Conservation (phyloP, 2,113 vertebrate genomes). For the Prietella phreatophila region DNA sequence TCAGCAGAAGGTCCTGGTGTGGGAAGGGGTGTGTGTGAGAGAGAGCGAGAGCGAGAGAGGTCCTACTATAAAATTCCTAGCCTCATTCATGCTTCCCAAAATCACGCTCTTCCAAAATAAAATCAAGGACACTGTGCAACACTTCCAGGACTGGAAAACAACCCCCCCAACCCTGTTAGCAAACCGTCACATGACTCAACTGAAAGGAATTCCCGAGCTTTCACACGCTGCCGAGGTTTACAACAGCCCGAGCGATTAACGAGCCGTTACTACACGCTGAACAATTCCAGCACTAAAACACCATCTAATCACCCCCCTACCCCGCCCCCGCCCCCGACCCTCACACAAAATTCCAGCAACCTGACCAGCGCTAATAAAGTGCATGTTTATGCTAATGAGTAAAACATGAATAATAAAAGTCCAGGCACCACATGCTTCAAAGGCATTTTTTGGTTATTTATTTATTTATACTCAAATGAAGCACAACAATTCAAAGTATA, state of each 20-base stretch:
- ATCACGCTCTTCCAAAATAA: background rate
- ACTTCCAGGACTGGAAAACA: background rate
- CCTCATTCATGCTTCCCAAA: conserved; percentile 21
- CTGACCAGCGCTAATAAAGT: background rate
- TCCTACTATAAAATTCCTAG: background rate
- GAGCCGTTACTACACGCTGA: conserved; percentile 64
- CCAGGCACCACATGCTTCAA: background rate
- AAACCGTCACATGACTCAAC: conserved; percentile 62
- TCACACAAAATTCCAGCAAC: background rate
- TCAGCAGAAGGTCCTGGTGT: conserved; percentile 52
- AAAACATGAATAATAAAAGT: background rate
- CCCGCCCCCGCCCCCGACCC: background rate
- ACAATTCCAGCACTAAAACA: conserved; percentile 56
- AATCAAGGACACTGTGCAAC: conserved; percentile 2
- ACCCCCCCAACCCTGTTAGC: conserved; percentile 49
- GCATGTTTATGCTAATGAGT: background rate
- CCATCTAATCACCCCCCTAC: background rate
- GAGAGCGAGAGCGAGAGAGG: conserved; percentile 5
- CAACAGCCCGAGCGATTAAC: conserved; percentile 72
- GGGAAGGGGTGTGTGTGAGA: background rate
- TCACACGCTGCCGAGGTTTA: conserved; percentile 59
- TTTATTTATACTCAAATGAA: background rate
- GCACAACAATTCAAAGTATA: too few species aligned
- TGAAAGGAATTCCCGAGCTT: conserved; percentile 70
- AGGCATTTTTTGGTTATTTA: background rate